A percentile compares a stretch with the other conserved stretches of the same genome.
phyloP scores from a whole-genome alignment of 1,140 invertebrate species.

The Drosophila yakuba region DNA sequence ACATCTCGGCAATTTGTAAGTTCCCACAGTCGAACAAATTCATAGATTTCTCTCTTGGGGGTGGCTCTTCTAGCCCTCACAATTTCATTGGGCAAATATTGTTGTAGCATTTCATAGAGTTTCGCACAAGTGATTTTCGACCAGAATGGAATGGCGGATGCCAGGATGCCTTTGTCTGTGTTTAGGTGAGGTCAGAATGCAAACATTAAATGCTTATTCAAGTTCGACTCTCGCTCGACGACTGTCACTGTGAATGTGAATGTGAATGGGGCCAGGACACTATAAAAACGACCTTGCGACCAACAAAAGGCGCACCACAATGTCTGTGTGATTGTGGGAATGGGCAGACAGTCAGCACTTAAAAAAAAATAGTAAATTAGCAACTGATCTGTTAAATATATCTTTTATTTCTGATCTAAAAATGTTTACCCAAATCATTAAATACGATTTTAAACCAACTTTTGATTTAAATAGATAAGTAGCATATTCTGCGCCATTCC shows the following conservation, averaged over 20 bases:
- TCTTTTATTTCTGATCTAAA: too few relatives aligned
- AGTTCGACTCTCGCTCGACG: slow-evolving; percentile 33
- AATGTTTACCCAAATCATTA: too few relatives aligned
- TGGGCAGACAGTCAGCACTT: slow-evolving; percentile 2
- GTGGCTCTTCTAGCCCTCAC: slow-evolving; percentile 27
- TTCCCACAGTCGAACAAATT: slow-evolving; percentile 27
- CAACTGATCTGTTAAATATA: not conserved
- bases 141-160: slow-evolving; percentile 34
- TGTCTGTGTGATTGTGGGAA: slow-evolving; percentile 17
- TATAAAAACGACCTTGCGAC: slow-evolving; percentile 78
- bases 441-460: too few relatives aligned
- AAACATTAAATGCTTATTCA: slow-evolving; percentile 66
- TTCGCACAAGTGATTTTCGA: slow-evolving; percentile 74
- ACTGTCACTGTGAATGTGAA: slow-evolving; percentile 56
- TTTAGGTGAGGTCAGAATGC: slow-evolving; percentile 61
- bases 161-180: slow-evolving; percentile 36
- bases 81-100: slow-evolving; percentile 75
- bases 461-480: too few relatives aligned
- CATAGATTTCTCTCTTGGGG: slow-evolving; percentile 37
- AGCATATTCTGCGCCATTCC: too few relatives aligned
- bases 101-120: slow-evolving; percentile 67
- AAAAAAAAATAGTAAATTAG: not conserved
- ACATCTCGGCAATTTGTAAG: slow-evolving; percentile 17
- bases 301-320: slow-evolving; percentile 65
- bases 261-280: slow-evolving; percentile 51